phyloP scores from a whole-genome alignment of 2,797 vertebrate species.

The Sebastes miniatus region DNA sequence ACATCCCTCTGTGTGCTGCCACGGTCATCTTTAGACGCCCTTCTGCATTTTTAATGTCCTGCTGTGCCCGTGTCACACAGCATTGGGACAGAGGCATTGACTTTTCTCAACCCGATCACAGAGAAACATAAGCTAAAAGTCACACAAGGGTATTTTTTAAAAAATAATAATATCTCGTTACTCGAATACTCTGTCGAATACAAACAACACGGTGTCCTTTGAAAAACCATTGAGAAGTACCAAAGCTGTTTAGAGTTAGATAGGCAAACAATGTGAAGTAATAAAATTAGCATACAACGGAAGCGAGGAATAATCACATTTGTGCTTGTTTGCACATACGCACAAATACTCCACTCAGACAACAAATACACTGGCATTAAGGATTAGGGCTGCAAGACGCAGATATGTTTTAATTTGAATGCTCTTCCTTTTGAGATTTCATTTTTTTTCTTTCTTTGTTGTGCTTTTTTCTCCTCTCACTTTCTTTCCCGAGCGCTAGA shows the following conservation, averaged over 20 bases:
- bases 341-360: constrained; percentile 59
- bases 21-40: constrained; percentile 53
- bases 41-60: constrained; percentile 66
- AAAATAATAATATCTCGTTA: constrained; percentile 6
- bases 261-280: constrained; percentile 70
- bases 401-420: constrained; percentile 76
- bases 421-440: constrained; percentile 51
- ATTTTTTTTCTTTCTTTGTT: constrained; percentile 33
- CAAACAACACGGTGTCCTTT: constrained; percentile 23
- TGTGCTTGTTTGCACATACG: constrained; percentile 65
- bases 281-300: constrained; percentile 77
- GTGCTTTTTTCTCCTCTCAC: constrained; percentile 37
- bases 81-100: constrained; percentile 20
- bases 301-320: constrained; percentile 74
- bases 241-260: constrained; percentile 66
- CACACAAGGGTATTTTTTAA: constrained; percentile 32
- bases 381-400: constrained; percentile 73
- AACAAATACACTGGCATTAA: constrained; percentile 59
- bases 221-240: constrained; percentile 34
- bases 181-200: constrained; percentile 5
- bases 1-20: constrained; percentile 55
- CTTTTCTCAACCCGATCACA: constrained; percentile 27
- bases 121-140: constrained; percentile 47
- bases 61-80: constrained; percentile 42
- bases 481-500: constrained; percentile 31